These are phyloP conservation scores for Tipula vernalis DNA, from an alignment of 2,888 invertebrate genomes.

Conservation along the genomic window DNA sequence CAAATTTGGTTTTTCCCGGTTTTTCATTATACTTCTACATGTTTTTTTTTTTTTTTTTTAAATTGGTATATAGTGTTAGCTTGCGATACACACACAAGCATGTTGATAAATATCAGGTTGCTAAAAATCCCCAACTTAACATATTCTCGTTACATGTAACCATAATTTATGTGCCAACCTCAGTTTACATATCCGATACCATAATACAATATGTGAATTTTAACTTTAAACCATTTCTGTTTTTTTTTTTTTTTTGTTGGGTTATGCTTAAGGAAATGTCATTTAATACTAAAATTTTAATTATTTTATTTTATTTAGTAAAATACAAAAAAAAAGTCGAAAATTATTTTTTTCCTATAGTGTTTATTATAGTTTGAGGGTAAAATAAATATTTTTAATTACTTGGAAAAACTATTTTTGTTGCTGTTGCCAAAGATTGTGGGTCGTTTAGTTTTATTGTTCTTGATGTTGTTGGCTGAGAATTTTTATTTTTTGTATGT, in stretches of 20 bases:
- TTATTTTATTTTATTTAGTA: neutral
- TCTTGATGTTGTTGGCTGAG: neutral
- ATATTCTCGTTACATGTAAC: neutral
- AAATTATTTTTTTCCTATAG: neutral
- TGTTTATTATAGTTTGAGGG: neutral
- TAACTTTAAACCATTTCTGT: neutral
- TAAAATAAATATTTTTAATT: neutral
- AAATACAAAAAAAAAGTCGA: neutral
- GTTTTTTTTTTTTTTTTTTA: neutral
- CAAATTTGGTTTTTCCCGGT: neutral
- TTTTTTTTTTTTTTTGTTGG: neutral
- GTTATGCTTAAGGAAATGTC: slow-evolving; percentile 4
- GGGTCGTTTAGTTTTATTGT: neutral
- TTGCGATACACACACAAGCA: neutral
- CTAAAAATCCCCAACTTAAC: neutral
- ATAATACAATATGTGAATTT: neutral
- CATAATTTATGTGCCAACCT: neutral
- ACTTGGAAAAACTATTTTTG: neutral
- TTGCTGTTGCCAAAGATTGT: neutral
- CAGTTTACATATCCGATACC: neutral
- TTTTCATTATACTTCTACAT: neutral
- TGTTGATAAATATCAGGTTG: neutral
- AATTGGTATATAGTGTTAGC: neutral
- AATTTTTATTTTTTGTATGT: neutral
- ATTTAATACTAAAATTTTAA: slow-evolving; percentile 4